phyloP scores from a whole-genome alignment of 2,888 invertebrate genomes.

The Lasioglossum lativentre region DNA sequence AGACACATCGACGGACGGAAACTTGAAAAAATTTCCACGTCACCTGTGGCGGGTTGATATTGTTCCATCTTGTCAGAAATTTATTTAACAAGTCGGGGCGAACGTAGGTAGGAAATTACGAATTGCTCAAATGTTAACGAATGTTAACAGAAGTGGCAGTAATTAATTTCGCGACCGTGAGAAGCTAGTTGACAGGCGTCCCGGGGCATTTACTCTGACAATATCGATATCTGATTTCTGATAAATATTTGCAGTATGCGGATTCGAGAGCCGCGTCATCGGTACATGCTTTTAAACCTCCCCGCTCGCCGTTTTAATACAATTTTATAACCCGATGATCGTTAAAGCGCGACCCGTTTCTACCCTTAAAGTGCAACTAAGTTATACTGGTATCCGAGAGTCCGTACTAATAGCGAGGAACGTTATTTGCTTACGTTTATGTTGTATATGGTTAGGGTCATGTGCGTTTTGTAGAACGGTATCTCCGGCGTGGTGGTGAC shows the following conservation, averaged over 20 bases:
- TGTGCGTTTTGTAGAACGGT: conserved; percentile 94
- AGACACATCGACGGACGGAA: too few relatives aligned
- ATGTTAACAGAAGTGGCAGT: neutral
- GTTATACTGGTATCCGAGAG: neutral
- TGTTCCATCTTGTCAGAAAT: too few relatives aligned
- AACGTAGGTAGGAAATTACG: too few relatives aligned
- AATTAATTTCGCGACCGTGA: neutral
- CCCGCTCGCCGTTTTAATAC: neutral
- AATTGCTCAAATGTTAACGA: neutral
- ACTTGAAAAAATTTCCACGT: too few relatives aligned
- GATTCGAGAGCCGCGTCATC: neutral
- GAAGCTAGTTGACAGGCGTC: conserved; percentile 25
- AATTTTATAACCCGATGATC: conserved; percentile 16
- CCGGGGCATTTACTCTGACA: conserved; percentile 14
- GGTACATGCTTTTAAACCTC: conserved; percentile 13
- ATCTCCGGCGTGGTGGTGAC: conserved; percentile 87
- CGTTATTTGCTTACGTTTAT: conserved; percentile 84
- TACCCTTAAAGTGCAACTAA: neutral
- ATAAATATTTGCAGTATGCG: conserved; percentile 29
- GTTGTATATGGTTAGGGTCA: conserved; percentile 92
- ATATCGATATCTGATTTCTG: conserved; percentile 37
- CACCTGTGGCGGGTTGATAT: too few relatives aligned
- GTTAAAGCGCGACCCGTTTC: conserved; percentile 14
- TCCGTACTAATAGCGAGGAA: neutral
- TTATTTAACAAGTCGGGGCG: too few relatives aligned